Evolutionary conservation across 2,888 invertebrate species (phyloP).

Genomic region (Neria commutata): DNA sequence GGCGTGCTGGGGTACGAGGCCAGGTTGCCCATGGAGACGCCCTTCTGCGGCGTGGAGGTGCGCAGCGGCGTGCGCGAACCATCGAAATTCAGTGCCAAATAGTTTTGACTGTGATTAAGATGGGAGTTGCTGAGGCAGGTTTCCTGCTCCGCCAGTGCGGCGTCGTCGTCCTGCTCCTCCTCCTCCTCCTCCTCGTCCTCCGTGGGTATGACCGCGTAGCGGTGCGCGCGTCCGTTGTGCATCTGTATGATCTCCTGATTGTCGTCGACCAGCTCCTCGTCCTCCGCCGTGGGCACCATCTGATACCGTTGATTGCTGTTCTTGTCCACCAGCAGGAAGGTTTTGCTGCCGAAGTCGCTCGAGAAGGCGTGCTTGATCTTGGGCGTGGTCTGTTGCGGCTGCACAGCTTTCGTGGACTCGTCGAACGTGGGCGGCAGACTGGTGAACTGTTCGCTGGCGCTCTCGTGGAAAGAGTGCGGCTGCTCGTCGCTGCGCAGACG

Average conservation of each 20-base stretch:
- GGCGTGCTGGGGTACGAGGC: slow-evolving; percentile 62
- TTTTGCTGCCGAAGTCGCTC: slow-evolving; percentile 61
- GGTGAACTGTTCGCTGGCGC: slow-evolving; percentile 49
- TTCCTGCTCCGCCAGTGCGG: slow-evolving; percentile 54
- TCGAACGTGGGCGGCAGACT: slow-evolving; percentile 54
- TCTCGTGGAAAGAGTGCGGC: slow-evolving; percentile 53
- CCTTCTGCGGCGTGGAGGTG: slow-evolving; percentile 59
- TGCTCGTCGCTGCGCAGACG: slow-evolving; percentile 42
- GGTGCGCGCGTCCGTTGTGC: slow-evolving; percentile 61
- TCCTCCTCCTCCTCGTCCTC: slow-evolving; percentile 61
- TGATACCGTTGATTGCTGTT: slow-evolving; percentile 67
- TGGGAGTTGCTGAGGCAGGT: slow-evolving; percentile 61
- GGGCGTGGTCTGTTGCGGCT: slow-evolving; percentile 26
- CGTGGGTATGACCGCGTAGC: slow-evolving; percentile 68
- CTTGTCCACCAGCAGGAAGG: slow-evolving; percentile 64
- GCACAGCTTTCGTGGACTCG: slow-evolving; percentile 23
- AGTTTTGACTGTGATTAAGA: slow-evolving; percentile 59
- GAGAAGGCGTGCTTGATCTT: slow-evolving; percentile 60
- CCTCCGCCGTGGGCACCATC: slow-evolving; percentile 71
- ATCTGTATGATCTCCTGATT: slow-evolving; percentile 62
- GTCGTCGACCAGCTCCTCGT: slow-evolving; percentile 62
- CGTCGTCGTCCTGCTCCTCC: slow-evolving; percentile 48
- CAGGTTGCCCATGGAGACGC: slow-evolving; percentile 31
- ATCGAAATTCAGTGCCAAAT: slow-evolving; percentile 32
- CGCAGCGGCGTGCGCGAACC: slow-evolving; percentile 40